Evolutionary conservation across 1,140 invertebrate species (phyloP).

Genomic region (Coptotermes formosanus): DNA sequence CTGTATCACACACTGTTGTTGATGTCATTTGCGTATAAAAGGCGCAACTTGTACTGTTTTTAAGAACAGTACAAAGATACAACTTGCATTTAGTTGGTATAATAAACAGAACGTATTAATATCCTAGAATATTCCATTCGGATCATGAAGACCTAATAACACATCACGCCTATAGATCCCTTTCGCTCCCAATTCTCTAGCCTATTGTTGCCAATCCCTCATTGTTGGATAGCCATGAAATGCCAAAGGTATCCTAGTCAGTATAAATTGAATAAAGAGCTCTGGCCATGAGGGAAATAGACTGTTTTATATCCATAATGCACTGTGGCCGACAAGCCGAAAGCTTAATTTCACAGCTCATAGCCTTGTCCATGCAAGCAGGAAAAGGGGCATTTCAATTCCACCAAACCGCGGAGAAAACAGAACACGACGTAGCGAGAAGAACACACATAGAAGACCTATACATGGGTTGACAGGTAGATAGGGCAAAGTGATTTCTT

Average conservation of each 20-base stretch:
- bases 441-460: neutral
- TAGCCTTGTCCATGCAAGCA: neutral
- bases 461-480: conserved; percentile 5
- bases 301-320: conserved; percentile 19
- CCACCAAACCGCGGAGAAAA: too few relatives aligned
- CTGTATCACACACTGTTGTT: too few relatives aligned
- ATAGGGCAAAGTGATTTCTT: conserved; percentile 14
- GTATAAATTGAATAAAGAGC: conserved; percentile 13
- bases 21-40: too few relatives aligned
- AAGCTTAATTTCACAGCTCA: conserved; percentile 11
- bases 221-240: neutral
- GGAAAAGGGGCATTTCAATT: neutral
- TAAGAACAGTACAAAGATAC: too few relatives aligned
- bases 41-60: too few relatives aligned
- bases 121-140: too few relatives aligned
- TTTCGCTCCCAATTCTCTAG: neutral
- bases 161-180: neutral
- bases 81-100: too few relatives aligned
- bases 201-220: neutral
- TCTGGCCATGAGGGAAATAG: neutral
- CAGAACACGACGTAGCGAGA: neutral
- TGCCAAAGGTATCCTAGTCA: neutral
- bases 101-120: too few relatives aligned
- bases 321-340: conserved; percentile 7
- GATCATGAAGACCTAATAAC: too few relatives aligned